These are phyloP conservation scores for Beaufortia kweichowensis DNA, from an alignment of 2,113 vertebrate species.

Conservation along the genomic window DNA sequence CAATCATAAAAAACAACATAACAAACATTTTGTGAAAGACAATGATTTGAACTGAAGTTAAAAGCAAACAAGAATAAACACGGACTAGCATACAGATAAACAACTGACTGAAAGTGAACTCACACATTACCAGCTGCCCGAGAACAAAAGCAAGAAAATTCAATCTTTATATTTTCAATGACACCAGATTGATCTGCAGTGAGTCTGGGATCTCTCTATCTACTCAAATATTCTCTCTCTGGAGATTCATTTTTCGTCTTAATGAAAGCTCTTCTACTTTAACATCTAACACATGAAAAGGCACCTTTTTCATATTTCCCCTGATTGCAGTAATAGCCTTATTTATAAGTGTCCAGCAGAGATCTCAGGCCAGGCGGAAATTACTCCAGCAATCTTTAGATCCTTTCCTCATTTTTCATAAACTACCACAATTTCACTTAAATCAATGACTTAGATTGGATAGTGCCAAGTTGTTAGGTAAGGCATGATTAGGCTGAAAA, in stretches of 20 bases:
- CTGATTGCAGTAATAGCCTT: slow-evolving; percentile 71
- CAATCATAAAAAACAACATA: too few species aligned
- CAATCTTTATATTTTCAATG: slow-evolving; percentile 72
- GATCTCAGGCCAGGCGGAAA: slow-evolving; percentile 54
- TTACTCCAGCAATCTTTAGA: slow-evolving; percentile 65
- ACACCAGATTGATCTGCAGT: slow-evolving; percentile 74
- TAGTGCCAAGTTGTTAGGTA: slow-evolving; percentile 58
- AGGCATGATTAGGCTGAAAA: slow-evolving; percentile 57
- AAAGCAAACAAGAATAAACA: background rate
- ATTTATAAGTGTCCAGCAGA: slow-evolving; percentile 67
- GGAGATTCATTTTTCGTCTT: slow-evolving; percentile 68
- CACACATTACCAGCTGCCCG: background rate
- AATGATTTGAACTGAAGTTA: background rate
- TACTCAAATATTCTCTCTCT: slow-evolving; percentile 56
- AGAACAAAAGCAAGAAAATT: slow-evolving; percentile 23
- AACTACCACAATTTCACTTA: slow-evolving; percentile 37
- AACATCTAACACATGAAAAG: slow-evolving; percentile 64
- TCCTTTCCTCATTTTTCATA: slow-evolving; percentile 65
- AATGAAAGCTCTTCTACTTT: slow-evolving; percentile 70
- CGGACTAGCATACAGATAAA: background rate
- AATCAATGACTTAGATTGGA: slow-evolving; percentile 68
- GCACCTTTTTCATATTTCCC: slow-evolving; percentile 67
- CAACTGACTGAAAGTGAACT: too few species aligned
- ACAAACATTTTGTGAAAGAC: background rate
- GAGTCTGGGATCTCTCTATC: slow-evolving; percentile 63